Base-by-base conservation (phyloP, 2,797 vertebrate species). In the Ctenopoma kingsleyae region DNA sequence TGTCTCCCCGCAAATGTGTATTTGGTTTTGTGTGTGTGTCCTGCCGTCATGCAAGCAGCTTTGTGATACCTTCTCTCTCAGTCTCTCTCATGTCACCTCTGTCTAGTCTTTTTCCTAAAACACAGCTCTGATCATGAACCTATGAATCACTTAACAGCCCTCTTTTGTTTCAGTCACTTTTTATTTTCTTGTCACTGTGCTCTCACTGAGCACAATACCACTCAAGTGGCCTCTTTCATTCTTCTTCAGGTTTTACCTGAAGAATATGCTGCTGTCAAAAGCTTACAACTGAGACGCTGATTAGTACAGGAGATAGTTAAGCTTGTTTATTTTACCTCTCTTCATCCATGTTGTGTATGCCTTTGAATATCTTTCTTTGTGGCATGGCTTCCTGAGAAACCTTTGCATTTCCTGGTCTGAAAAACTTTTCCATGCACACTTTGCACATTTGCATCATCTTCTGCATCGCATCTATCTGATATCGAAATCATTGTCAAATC, bases 151-250 rank as follows among this genome's bases (percentile, higher is more conserved):
- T 71, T 73, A 67, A 79, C 66, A 59, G 67, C 30, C 50, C 12
- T 46, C 41, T 64, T 76, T 82, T 85, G 72, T 75, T 54, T 74
- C 65, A 20, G 43, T 66, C 47, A 6, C 12, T 52, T 70, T 65
- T 63, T 27, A 46, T 65, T 74, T 56, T 56, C 43, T 36, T 49
- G 47, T 51, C 30, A 8, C 58, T 53, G 15, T 64, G 71, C n/a
- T 58, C 56, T 55, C 30, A 8, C 5, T 0, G n/a, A 67, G 17
- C 35, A 78, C 54, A 78, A 74, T 41, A 16, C n/a, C 50, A 35
- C 48, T n/a, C 10, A 2, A 0, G 8, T 65, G 81, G 54, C 81
- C 81, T 83, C 71, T 73, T 71, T 73, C 30, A 36, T 73, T 78
- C 55, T 54, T 64, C 41, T n/a, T 49, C 50, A 47, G 44, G 25